Percentiles rank a stretch among this genome's conserved stretches.
Conservation (phyloP, 2,113 vertebrate species). For the Azemiops feae region DNA sequence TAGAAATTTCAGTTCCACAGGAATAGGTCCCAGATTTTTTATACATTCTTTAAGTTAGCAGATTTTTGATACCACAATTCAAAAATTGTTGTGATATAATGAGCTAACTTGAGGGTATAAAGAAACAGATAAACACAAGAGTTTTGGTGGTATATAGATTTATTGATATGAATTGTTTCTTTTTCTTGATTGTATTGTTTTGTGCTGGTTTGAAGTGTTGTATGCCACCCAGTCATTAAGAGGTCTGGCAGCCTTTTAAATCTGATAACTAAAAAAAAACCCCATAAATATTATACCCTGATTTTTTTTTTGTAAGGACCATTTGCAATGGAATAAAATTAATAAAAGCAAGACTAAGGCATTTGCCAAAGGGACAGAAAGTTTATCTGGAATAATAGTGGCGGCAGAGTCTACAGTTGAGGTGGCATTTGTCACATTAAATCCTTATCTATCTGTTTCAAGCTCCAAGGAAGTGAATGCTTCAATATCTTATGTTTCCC, state of each 20-base stretch:
- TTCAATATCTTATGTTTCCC: too few relatives aligned
- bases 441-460: background rate
- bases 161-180: background rate
- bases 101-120: too few relatives aligned
- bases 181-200: background rate
- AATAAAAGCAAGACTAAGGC: background rate
- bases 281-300: background rate
- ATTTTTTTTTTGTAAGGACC: background rate
- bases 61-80: too few relatives aligned
- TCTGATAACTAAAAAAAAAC: background rate
- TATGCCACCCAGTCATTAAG: background rate
- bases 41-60: too few relatives aligned
- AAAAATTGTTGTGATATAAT: too few relatives aligned
- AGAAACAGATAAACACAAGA: too few relatives aligned
- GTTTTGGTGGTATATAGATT: background rate
- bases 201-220: background rate
- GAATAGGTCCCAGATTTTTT: too few relatives aligned
- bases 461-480: background rate
- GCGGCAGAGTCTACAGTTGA: background rate
- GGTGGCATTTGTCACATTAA: background rate
- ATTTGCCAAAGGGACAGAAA: background rate
- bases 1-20: too few relatives aligned
- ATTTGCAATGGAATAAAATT: background rate
- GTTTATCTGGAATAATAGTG: background rate
- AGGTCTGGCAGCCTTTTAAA: background rate